phyloP scores from a whole-genome alignment of 1,140 invertebrate genomes.

The Cydia pomonella region DNA sequence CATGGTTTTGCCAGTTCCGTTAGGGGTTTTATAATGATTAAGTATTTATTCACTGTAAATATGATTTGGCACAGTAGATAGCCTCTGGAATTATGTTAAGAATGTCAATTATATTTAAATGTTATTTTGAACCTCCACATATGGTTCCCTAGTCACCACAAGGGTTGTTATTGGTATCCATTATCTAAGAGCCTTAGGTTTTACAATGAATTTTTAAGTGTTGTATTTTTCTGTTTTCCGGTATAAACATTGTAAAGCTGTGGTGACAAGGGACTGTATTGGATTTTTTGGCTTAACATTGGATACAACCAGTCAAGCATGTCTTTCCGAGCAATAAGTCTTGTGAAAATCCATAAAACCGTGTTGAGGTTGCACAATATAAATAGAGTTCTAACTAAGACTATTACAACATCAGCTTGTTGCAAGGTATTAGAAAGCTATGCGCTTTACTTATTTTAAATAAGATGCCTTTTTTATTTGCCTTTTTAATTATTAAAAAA shows the following conservation, averaged over 20 bases:
- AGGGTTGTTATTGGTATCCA: conserved; percentile 32
- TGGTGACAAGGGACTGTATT: conserved; percentile 71
- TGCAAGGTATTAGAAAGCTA: conserved; percentile 64
- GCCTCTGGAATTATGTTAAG: conserved; percentile 7
- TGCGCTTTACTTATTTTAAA: conserved; percentile 34
- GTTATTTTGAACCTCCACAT: conserved; percentile 59
- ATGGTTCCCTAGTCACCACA: conserved; percentile 69
- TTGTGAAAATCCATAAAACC: conserved; percentile 53
- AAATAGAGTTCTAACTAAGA: conserved; percentile 60
- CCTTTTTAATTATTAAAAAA: background rate
- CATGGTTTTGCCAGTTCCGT: too few species aligned
- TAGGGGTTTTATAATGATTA: too few species aligned
- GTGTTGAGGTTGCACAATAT: conserved; percentile 55
- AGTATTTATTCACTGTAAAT: conserved; percentile 29
- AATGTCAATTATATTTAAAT: background rate
- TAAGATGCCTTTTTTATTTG: background rate
- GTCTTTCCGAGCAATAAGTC: conserved; percentile 57
- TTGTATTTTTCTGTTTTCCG: conserved; percentile 60
- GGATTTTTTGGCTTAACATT: conserved; percentile 45
- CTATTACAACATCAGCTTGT: conserved; percentile 67
- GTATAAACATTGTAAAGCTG: conserved; percentile 52
- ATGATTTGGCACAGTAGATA: conserved; percentile 20
- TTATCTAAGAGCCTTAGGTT: conserved; percentile 16
- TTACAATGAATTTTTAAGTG: conserved; percentile 12
- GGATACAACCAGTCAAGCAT: conserved; percentile 56